These are phyloP conservation scores for Diaperis boleti DNA, from an alignment of 2,888 invertebrate genomes.

Conservation along the genomic window DNA sequence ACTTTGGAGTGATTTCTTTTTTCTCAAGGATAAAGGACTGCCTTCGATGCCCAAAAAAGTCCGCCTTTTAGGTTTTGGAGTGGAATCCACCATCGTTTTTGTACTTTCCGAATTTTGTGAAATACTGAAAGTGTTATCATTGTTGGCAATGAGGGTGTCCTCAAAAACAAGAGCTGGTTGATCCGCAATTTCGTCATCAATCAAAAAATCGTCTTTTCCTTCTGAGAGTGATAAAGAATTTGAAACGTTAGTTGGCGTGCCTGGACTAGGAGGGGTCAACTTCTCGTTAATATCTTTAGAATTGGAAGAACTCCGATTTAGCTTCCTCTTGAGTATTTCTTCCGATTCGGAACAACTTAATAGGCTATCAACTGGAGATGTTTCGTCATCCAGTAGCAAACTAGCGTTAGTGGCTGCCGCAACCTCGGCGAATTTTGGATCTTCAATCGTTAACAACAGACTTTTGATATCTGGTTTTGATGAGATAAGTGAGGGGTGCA, in stretches of 20 bases:
- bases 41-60: conserved; percentile 61
- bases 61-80: conserved; percentile 61
- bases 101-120: conserved; percentile 61
- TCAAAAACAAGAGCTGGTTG: conserved; percentile 87
- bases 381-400: conserved; percentile 83
- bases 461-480: conserved; percentile 62
- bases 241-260: conserved; percentile 82
- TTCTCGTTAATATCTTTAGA: conserved; percentile 67
- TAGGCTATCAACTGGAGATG: conserved; percentile 85
- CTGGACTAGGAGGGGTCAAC: conserved; percentile 70
- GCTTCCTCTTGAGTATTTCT: conserved; percentile 60
- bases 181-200: conserved; percentile 92
- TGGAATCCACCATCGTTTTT: conserved; percentile 58
- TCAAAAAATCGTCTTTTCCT: conserved; percentile 84
- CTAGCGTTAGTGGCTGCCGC: conserved; percentile 78
- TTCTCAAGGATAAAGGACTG: conserved; percentile 58
- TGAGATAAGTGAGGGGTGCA: conserved; percentile 48
- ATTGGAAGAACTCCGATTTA: conserved; percentile 65
- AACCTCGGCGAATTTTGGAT: conserved; percentile 80
- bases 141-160: conserved; percentile 68
- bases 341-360: conserved; percentile 75
- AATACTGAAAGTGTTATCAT: conserved; percentile 44
- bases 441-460: conserved; percentile 76
- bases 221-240: conserved; percentile 86
- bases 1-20: conserved; percentile 54